Conservation (phyloP, 2,797 vertebrate species). For the Scyliorhinus canicula region DNA sequence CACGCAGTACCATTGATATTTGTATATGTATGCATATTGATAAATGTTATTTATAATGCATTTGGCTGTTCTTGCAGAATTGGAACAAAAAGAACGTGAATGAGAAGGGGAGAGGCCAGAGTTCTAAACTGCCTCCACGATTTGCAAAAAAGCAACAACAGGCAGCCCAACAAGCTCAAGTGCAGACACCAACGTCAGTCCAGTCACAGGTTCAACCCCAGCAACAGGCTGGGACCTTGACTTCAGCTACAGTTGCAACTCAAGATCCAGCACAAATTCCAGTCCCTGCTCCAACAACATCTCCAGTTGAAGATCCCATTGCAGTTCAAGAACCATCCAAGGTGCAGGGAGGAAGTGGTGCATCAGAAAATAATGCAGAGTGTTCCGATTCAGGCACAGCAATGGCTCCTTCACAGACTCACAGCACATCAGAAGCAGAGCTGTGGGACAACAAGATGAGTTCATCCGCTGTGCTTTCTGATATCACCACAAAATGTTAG, state of each 20-base stretch:
- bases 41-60: background rate
- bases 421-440: conserved; percentile 77
- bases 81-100: conserved; percentile 87
- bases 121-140: conserved; percentile 88
- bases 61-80: conserved; percentile 61
- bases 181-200: conserved; percentile 58
- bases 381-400: conserved; percentile 61
- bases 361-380: conserved; percentile 51
- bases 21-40: background rate
- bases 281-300: conserved; percentile 44
- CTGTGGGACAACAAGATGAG: conserved; percentile 91
- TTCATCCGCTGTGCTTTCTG: conserved; percentile 69
- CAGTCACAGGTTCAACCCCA: conserved; percentile 12
- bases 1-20: too few relatives aligned
- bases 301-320: conserved; percentile 51
- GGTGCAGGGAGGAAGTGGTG: conserved; percentile 38
- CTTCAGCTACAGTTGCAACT: conserved; percentile 52
- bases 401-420: conserved; percentile 63
- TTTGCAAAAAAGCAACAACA: conserved; percentile 95
- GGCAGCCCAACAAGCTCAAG: conserved; percentile 47
- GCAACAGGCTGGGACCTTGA: conserved; percentile 52
- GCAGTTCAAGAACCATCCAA: conserved; percentile 51
- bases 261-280: conserved; percentile 44
- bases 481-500: conserved; percentile 90
- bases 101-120: conserved; percentile 83